phyloP scores from a whole-genome alignment of 2,113 vertebrate species.

The Orycteropus afer region DNA sequence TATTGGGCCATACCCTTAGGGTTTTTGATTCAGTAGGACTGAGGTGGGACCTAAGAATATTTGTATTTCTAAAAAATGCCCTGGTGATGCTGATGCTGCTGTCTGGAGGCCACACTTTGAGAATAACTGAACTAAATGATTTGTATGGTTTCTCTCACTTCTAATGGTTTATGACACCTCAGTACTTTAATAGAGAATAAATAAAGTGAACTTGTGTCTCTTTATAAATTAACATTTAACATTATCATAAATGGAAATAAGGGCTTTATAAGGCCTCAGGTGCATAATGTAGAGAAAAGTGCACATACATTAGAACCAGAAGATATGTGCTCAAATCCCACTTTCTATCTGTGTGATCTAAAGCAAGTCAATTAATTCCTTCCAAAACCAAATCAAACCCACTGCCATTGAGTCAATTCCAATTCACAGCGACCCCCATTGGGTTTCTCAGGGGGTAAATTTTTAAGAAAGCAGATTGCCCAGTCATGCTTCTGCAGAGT shows the following conservation, averaged over 20 bases:
- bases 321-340: constrained; percentile 20
- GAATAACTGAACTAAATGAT: background rate
- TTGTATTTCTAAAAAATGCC: constrained; percentile 21
- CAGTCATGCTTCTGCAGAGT: no score
- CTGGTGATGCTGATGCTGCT: background rate
- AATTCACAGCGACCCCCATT: no score
- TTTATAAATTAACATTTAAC: constrained; percentile 28
- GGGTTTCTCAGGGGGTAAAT: no score
- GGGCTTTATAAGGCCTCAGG: background rate
- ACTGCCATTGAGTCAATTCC: no score
- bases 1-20: background rate
- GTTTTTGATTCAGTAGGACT: background rate
- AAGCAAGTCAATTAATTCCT: constrained; percentile 7
- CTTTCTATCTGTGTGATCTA: background rate
- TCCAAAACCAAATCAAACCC: no score
- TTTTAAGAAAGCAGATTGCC: no score
- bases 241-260: constrained; percentile 28
- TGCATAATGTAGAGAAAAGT: constrained; percentile 23
- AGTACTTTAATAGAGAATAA: background rate
- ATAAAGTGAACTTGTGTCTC: constrained; percentile 24
- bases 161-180: constrained; percentile 13
- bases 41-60: background rate
- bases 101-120: background rate
- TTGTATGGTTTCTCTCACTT: background rate
- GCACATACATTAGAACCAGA: constrained; percentile 6